Evolutionary conservation across 23 tunicate species (phyloP).

Genomic region (Botrylloides violaceus): DNA sequence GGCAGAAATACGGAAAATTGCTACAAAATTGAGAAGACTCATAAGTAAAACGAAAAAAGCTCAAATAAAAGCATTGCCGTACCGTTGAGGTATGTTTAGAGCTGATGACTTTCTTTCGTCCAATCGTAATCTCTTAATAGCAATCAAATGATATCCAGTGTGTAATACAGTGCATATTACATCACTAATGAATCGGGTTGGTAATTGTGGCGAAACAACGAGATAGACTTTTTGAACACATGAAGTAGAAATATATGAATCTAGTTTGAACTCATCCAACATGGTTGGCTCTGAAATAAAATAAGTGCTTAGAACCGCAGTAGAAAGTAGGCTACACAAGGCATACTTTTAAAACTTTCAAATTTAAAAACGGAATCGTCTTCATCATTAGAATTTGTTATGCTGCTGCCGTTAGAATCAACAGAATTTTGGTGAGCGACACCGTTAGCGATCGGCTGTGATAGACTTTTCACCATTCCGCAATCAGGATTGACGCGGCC

Average conservation of each 20-base stretch:
- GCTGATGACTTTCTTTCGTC: conserved; percentile 63
- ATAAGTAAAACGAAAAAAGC: not conserved
- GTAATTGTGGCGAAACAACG: conserved; percentile 59
- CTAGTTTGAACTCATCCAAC: not conserved
- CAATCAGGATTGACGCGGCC: conserved; percentile 28
- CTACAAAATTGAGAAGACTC: conserved; percentile 6
- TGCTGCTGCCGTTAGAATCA: conserved; percentile 1
- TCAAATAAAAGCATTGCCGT: not conserved
- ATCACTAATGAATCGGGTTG: conserved; percentile 58
- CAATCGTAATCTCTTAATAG: conserved; percentile 27
- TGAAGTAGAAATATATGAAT: conserved; percentile 23
- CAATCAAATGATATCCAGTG: conserved; percentile 45
- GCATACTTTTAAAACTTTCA: not conserved
- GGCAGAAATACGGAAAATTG: conserved; percentile 34
- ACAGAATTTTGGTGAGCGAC: not conserved
- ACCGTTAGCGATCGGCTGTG: not conserved
- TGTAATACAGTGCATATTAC: conserved; percentile 24
- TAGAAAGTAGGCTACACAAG: too few relatives aligned
- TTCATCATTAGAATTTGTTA: not conserved
- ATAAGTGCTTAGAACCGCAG: not conserved
- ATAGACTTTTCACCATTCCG: not conserved
- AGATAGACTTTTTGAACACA: conserved; percentile 27
- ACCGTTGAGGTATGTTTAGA: conserved; percentile 30
- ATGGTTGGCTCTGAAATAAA: not conserved
- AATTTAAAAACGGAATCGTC: not conserved